Evolutionary conservation across 1,140 invertebrate species (phyloP).

Genomic region (Prorops nasuta): DNA sequence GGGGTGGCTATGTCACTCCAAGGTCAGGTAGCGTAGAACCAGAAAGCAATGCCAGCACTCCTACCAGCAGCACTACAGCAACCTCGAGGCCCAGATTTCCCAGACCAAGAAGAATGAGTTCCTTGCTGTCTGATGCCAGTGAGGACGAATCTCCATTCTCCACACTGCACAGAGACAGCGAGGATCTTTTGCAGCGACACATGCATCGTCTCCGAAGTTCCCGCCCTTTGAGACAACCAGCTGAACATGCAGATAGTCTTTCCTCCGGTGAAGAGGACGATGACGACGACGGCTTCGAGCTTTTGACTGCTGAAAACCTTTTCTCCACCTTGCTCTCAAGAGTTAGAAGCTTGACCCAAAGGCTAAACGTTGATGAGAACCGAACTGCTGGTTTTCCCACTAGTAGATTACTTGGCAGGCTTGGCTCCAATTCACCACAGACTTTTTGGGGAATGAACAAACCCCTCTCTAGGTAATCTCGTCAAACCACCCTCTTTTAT

Average conservation of each 20-base stretch:
- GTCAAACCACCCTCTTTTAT: too few species aligned
- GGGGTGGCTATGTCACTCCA: slow-evolving; percentile 80
- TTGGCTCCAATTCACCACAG: slow-evolving; percentile 44
- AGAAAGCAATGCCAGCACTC: slow-evolving; percentile 61
- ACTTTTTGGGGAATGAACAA: slow-evolving; percentile 46
- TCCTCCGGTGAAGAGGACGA: slow-evolving; percentile 86
- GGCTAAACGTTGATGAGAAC: slow-evolving; percentile 78
- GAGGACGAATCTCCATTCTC: slow-evolving; percentile 68
- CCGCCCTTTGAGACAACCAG: slow-evolving; percentile 65
- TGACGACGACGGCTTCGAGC: slow-evolving; percentile 86
- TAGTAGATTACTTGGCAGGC: slow-evolving; percentile 52
- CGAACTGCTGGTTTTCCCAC: slow-evolving; percentile 60
- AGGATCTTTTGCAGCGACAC: slow-evolving; percentile 57
- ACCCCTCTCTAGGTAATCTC: slow-evolving; percentile 49
- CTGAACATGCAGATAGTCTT: slow-evolving; percentile 76
- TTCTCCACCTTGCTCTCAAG: slow-evolving; percentile 83
- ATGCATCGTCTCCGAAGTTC: slow-evolving; percentile 75
- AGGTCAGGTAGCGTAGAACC: slow-evolving; percentile 73
- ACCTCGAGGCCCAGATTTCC: slow-evolving; percentile 47
- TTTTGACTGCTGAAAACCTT: slow-evolving; percentile 84
- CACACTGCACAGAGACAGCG: slow-evolving; percentile 54
- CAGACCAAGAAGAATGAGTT: slow-evolving; percentile 48
- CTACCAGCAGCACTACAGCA: slow-evolving; percentile 38
- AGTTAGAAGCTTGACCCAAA: slow-evolving; percentile 80
- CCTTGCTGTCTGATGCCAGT: slow-evolving; percentile 60